phyloP scores from a whole-genome alignment of 2,888 invertebrate genomes.

The Cephus nigrinus region DNA sequence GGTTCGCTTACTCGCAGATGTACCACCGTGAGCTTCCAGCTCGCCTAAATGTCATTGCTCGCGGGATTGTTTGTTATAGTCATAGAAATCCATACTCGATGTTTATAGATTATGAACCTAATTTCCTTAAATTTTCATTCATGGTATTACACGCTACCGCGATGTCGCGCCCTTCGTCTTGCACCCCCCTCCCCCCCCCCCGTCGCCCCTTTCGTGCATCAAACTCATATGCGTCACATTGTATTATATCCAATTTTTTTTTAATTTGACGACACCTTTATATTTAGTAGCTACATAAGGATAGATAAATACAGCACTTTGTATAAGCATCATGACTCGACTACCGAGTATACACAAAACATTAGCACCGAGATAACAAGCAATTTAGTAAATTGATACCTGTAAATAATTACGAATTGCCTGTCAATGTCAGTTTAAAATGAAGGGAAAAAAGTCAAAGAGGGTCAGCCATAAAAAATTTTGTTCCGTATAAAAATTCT shows the following conservation, averaged over 20 bases:
- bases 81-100: neutral
- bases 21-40: neutral
- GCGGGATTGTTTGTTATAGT: neutral
- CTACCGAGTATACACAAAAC: neutral
- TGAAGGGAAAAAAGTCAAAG: neutral
- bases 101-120: neutral
- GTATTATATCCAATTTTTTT: neutral
- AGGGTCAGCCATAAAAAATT: neutral
- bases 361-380: neutral
- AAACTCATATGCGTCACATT: neutral
- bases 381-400: neutral
- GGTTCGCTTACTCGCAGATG: conserved; percentile 18
- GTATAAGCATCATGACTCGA: neutral
- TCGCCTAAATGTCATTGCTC: neutral
- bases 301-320: neutral
- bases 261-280: neutral
- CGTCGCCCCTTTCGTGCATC: neutral
- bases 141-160: neutral
- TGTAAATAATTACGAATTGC: neutral
- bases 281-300: neutral
- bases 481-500: neutral
- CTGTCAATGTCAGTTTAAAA: neutral
- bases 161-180: neutral
- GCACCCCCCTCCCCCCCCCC: no score
- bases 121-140: neutral